phyloP scores from a whole-genome alignment of 35 echinoderm and acorn worm genomes.

The Heliocidaris tuberculata region DNA sequence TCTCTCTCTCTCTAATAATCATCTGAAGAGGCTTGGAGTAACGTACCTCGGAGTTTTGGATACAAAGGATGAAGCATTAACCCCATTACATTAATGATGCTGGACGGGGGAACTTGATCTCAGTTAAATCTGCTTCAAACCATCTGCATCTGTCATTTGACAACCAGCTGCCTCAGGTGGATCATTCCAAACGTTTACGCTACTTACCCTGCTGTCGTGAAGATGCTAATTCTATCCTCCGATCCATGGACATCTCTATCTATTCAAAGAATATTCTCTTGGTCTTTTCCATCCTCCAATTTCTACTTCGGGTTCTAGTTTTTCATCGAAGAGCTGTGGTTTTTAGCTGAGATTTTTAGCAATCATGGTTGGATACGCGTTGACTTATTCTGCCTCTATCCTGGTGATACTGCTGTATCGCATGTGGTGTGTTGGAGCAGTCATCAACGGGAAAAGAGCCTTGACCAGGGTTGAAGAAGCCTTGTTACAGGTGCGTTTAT shows the following conservation, averaged over 20 bases:
- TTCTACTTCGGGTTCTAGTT: not conserved
- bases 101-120: not conserved
- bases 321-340: not conserved
- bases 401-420: not conserved
- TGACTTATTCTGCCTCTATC: not conserved
- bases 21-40: not conserved
- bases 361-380: not conserved
- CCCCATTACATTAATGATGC: not conserved
- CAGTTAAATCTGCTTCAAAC: not conserved
- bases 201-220: not conserved
- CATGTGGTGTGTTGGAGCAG: not conserved
- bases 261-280: not conserved
- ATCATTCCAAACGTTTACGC: not conserved
- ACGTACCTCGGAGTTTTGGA: constrained; percentile 2
- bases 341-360: not conserved
- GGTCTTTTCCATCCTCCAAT: not conserved
- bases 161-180: not conserved
- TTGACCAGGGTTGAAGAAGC: not conserved
- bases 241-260: not conserved
- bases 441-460: not conserved
- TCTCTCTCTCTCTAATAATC: not conserved
- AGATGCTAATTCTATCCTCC: not conserved
- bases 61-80: not conserved
- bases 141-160: not conserved
- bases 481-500: not conserved